Evolutionary conservation across 1,140 invertebrate species (phyloP).

Genomic region (Drosophila nasuta): DNA sequence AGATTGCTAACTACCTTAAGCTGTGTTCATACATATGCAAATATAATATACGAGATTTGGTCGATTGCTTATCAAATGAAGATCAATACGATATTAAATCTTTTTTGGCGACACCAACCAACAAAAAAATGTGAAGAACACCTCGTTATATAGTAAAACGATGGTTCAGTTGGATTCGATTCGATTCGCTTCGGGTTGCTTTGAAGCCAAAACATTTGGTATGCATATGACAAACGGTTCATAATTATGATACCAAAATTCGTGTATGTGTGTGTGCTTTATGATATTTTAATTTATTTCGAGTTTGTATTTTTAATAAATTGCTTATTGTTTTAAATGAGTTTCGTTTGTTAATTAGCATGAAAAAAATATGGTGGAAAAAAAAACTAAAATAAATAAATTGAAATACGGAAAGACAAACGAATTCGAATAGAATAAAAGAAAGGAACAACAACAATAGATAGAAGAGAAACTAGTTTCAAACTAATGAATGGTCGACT

Average conservation of each 20-base stretch:
- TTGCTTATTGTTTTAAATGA: slow-evolving; percentile 81
- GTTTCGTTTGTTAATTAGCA: slow-evolving; percentile 76
- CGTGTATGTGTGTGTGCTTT: slow-evolving; percentile 36
- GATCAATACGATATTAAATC: slow-evolving; percentile 8
- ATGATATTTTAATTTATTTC: slow-evolving; percentile 77
- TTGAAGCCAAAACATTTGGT: slow-evolving; percentile 39
- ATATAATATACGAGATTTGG: slow-evolving; percentile 7
- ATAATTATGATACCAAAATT: slow-evolving; percentile 43
- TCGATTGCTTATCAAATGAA: slow-evolving; percentile 16
- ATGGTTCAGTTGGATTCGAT: neutral
- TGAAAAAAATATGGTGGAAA: slow-evolving; percentile 51
- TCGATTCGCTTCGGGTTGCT: slow-evolving; percentile 20
- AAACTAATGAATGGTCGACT: slow-evolving; percentile 69
- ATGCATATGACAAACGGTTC: slow-evolving; percentile 31
- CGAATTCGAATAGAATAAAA: neutral
- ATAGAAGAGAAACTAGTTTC: slow-evolving; percentile 74
- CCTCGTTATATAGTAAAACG: slow-evolving; percentile 4
- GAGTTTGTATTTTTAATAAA: slow-evolving; percentile 65
- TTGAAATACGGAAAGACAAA: slow-evolving; percentile 46
- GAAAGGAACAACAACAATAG: slow-evolving; percentile 27
- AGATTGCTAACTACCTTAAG: too few relatives aligned
- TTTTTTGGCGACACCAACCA: slow-evolving; percentile 9
- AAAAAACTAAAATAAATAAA: slow-evolving; percentile 52
- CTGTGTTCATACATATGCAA: neutral
- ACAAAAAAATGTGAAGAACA: neutral